phyloP scores from a whole-genome alignment of 2,888 invertebrate species.

The Neoaliturus tenellus region DNA sequence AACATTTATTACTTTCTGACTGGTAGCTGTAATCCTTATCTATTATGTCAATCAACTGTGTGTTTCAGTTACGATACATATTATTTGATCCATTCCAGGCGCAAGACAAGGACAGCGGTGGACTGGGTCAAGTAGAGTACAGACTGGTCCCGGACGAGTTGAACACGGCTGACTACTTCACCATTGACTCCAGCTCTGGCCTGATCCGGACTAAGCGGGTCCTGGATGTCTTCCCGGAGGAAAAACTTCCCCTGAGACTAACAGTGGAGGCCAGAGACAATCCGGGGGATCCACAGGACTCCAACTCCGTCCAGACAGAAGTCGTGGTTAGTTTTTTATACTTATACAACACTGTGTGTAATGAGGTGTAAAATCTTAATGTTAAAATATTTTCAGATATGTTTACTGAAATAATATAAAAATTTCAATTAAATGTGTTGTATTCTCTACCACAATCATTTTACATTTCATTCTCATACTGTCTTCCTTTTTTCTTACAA shows the following conservation, averaged over 20 bases:
- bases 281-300: conserved; percentile 78
- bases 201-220: conserved; percentile 84
- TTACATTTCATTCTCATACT: too few species aligned
- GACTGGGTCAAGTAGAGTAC: conserved; percentile 88
- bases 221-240: conserved; percentile 80
- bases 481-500: too few species aligned
- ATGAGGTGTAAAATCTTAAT: too few species aligned
- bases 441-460: too few species aligned
- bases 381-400: too few species aligned
- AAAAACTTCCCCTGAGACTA: conserved; percentile 84
- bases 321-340: conserved; percentile 79
- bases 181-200: conserved; percentile 84
- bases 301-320: conserved; percentile 78
- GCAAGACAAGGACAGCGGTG: conserved; percentile 90
- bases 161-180: conserved; percentile 79
- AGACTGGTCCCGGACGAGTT: conserved; percentile 72
- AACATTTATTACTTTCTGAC: too few species aligned
- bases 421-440: too few species aligned
- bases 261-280: conserved; percentile 85
- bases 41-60: too few species aligned
- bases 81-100: conserved; percentile 76
- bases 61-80: background rate
- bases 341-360: too few species aligned
- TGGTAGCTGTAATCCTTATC: too few species aligned
- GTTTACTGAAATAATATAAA: too few species aligned